Evolutionary conservation across 2,797 vertebrate species (phyloP).

Genomic region (Cuniculus paca): DNA sequence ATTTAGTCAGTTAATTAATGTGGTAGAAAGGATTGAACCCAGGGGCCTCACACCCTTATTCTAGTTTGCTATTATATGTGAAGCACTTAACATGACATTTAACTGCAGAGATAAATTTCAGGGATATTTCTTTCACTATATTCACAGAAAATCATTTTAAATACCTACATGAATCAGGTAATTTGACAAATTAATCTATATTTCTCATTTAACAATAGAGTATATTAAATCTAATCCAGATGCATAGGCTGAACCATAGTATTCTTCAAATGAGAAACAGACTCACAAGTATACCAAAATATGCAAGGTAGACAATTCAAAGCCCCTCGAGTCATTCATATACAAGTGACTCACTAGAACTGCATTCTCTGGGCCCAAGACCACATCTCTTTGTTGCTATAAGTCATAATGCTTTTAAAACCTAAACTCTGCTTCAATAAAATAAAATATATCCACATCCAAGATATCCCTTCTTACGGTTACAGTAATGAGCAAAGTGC

Average conservation of each 20-base stretch:
- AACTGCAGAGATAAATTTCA: not conserved
- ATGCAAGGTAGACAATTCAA: not conserved
- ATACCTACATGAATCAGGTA: not conserved
- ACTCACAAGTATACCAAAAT: not conserved
- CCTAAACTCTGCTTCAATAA: not conserved
- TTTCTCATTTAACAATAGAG: not conserved
- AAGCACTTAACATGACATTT: too few species aligned
- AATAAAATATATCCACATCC: not conserved
- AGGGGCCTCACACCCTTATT: not conserved
- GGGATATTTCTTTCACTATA: not conserved
- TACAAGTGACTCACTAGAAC: not conserved
- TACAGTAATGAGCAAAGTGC: not conserved
- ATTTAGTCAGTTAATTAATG: not conserved
- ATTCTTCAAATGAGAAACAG: not conserved
- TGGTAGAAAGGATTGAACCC: not conserved
- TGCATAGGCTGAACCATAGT: not conserved
- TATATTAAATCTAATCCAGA: not conserved
- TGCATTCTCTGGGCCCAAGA: not conserved
- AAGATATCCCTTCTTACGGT: not conserved
- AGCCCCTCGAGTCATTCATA: fast-evolving
- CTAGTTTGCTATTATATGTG: not conserved
- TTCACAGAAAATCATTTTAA: conserved; percentile 24
- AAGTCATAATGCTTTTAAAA: not conserved
- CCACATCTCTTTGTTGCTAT: not conserved
- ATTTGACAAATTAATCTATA: not conserved